Evolutionary conservation across 2,113 vertebrate genomes (phyloP).

Genomic region (Caranx melampygus): DNA sequence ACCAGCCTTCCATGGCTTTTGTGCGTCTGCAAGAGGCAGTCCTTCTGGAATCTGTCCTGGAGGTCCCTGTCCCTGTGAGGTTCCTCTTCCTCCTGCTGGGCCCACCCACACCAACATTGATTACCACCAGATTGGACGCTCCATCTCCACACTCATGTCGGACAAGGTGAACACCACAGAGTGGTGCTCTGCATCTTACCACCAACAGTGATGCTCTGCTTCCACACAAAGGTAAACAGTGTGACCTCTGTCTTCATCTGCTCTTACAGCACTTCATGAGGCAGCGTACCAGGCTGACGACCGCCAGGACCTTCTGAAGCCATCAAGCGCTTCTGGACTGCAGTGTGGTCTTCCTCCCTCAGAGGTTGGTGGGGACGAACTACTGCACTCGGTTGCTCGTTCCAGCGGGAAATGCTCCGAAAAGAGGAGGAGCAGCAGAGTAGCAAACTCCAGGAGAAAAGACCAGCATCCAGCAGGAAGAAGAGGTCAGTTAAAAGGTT

Average conservation of each 20-base stretch:
- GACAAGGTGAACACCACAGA: slow-evolving; percentile 86
- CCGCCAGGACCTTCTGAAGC: slow-evolving; percentile 90
- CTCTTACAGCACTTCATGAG: slow-evolving; percentile 89
- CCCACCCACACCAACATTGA: slow-evolving; percentile 90
- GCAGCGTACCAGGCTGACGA: slow-evolving; percentile 90
- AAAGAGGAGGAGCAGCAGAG: slow-evolving; percentile 90
- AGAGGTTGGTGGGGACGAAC: slow-evolving; percentile 89
- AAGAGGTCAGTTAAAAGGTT: slow-evolving; percentile 24
- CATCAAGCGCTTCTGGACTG: slow-evolving; percentile 94
- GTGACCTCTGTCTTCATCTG: not conserved
- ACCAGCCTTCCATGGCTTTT: slow-evolving; percentile 93
- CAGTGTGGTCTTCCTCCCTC: slow-evolving; percentile 92
- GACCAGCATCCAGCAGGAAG: slow-evolving; percentile 67
- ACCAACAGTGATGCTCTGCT: no score
- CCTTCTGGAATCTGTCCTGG: slow-evolving; percentile 91
- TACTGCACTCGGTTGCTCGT: slow-evolving; percentile 90
- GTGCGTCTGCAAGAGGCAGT: slow-evolving; percentile 92
- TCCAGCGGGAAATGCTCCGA: slow-evolving; percentile 91
- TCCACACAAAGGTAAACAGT: not conserved
- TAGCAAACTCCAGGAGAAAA: slow-evolving; percentile 79
- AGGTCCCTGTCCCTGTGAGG: slow-evolving; percentile 91
- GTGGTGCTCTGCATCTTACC: rapidly evolving
- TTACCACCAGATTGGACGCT: slow-evolving; percentile 94
- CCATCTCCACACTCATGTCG: slow-evolving; percentile 95
- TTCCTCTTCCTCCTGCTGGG: slow-evolving; percentile 94